Percentiles rank a stretch among this genome's conserved stretches.
phyloP scores from a whole-genome alignment of 2,888 invertebrate species.

The Thera britannica region DNA sequence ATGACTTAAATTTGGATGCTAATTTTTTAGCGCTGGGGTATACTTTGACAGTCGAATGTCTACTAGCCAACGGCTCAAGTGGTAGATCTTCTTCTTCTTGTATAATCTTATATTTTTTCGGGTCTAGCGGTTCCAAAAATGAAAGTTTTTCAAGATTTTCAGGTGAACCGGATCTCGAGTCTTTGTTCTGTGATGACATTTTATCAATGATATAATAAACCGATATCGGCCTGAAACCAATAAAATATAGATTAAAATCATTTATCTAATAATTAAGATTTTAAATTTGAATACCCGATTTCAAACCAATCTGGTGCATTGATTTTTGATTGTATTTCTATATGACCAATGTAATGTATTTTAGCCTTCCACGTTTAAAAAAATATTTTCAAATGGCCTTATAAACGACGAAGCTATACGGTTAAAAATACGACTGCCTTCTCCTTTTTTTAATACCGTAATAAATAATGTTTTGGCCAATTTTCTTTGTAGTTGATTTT shows the following conservation, averaged over 20 bases:
- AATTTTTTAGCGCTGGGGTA: neutral
- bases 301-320: too few relatives aligned
- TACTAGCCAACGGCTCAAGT: neutral
- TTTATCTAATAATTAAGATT: too few relatives aligned
- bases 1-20: neutral
- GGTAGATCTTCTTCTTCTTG: neutral
- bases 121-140: neutral
- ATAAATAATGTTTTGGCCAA: too few relatives aligned
- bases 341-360: too few relatives aligned
- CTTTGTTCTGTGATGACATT: neutral
- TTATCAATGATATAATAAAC: slow-evolving; percentile 8
- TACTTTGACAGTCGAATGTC: neutral
- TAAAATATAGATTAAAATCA: neutral
- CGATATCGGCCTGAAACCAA: slow-evolving; percentile 14
- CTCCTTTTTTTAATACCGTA: too few relatives aligned
- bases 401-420: too few relatives aligned
- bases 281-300: too few relatives aligned
- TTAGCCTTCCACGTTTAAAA: too few relatives aligned
- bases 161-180: neutral
- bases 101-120: neutral
- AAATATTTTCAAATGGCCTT: too few relatives aligned
- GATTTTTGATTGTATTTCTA: too few relatives aligned
- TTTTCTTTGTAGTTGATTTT: too few relatives aligned
- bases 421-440: too few relatives aligned
- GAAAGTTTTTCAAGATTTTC: neutral